Base-by-base conservation (phyloP, 1,140 invertebrate genomes). In the Eciton burchellii region DNA sequence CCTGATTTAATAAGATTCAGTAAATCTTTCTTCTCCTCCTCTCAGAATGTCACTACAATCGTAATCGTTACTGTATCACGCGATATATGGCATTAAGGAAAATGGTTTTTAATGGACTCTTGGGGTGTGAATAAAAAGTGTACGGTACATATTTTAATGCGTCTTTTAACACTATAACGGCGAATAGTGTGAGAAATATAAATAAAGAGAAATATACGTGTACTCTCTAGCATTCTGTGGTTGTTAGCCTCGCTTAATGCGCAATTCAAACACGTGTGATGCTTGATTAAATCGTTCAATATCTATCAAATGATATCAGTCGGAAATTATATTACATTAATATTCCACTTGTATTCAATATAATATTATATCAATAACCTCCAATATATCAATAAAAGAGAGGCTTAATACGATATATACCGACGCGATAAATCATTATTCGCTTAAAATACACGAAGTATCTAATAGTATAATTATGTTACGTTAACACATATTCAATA, bases 381-480 rank as follows among this genome's bases (percentile, higher is more conserved):
- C 35, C 35, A 6, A n/a, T n/a, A 54, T 66, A 8, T 8, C 63
- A 79, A 56, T 79, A 45, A 68, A 79, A 45, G 49, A 45, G 49
- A 21, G 35, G 4, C 49, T 56, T 45, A 66, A 68, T n/a, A 41
- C 65, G 49, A 84, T 41, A 65, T 41, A 65, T 73, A 84, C 41
- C 62, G 16, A 63, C 43, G 70, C 68, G 21, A 82, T 68, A 73
- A 81, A 74, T 72, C 68, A 74, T 84, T 57, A 60, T 26, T 3
- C 59, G 49, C 2, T 76, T 84, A 41, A 81, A 85, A 84, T 54
- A 81, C 74, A 49, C 73, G 63, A 87, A 84, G 74, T 66, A 88
- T 11, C 5, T 82, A 35, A 35, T 6, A 14, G 56, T 49, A 47
- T 65, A 47, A 73, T 73, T 81, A 59, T 76, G 35, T 76, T 63